phyloP scores from a whole-genome alignment of 2,888 invertebrate genomes.

The Craniophora ligustri region DNA sequence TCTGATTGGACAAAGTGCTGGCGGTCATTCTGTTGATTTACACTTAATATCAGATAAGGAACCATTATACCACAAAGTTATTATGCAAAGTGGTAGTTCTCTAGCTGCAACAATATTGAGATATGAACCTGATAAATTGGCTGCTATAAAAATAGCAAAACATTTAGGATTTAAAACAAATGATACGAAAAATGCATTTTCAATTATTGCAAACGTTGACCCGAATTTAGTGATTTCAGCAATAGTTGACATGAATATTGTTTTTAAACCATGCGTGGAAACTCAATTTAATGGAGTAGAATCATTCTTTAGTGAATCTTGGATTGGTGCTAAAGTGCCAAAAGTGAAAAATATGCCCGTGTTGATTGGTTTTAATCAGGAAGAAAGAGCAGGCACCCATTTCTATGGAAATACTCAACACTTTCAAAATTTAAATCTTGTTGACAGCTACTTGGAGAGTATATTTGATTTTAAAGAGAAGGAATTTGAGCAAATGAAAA shows the following conservation, averaged over 20 bases:
- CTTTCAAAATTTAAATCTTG: conserved; percentile 52
- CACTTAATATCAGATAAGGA: conserved; percentile 65
- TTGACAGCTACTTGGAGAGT: conserved; percentile 42
- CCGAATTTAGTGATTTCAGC: conserved; percentile 58
- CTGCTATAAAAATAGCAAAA: conserved; percentile 62
- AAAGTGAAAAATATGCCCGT: conserved; percentile 63
- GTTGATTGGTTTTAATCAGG: conserved; percentile 67
- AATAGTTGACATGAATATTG: conserved; percentile 42
- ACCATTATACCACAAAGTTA: conserved; percentile 62
- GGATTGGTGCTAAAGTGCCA: conserved; percentile 57
- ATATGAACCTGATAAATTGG: conserved; percentile 54
- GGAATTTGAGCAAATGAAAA: conserved; percentile 50
- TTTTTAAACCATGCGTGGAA: conserved; percentile 69
- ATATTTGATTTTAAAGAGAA: conserved; percentile 51
- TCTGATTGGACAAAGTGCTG: conserved; percentile 68
- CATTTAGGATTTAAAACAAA: conserved; percentile 55
- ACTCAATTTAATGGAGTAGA: conserved; percentile 62
- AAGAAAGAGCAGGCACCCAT: conserved; percentile 57
- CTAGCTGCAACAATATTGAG: conserved; percentile 54
- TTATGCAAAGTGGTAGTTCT: conserved; percentile 67
- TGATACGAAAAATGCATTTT: conserved; percentile 58
- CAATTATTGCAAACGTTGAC: conserved; percentile 53
- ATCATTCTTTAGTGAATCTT: conserved; percentile 62
- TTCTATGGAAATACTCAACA: conserved; percentile 35
- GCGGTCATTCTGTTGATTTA: conserved; percentile 66